A percentile compares a stretch with the other conserved stretches of the same genome.
phyloP scores from a whole-genome alignment of 2,797 vertebrate genomes.

The Kryptolebias ocellatus region DNA sequence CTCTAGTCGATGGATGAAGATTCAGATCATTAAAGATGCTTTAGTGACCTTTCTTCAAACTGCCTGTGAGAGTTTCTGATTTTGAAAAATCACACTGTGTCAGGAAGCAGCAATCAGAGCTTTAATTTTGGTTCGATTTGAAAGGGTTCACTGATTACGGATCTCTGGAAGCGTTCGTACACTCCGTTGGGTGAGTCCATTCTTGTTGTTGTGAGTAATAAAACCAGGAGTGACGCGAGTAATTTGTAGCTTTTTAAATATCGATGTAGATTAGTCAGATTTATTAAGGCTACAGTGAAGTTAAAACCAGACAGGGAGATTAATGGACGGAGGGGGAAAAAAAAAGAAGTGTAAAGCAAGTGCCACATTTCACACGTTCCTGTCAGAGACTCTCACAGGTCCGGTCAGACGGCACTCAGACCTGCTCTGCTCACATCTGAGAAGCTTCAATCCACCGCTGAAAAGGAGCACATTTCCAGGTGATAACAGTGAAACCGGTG shows the following conservation, averaged over 20 bases:
- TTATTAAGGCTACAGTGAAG: conserved; percentile 6
- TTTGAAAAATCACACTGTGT: no score
- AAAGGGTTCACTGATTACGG: no score
- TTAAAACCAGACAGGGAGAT: background rate
- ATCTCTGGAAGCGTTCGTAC: no score
- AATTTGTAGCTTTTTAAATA: background rate
- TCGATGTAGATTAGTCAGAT: background rate
- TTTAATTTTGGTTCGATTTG: no score
- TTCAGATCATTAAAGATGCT: no score
- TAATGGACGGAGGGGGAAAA: conserved; percentile 23
- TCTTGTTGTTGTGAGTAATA: no score
- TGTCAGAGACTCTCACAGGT: conserved; percentile 42
- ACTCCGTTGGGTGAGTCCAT: no score
- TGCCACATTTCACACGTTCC: conserved; percentile 71
- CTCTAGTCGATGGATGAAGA: no score
- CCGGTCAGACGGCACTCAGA: conserved; percentile 56
- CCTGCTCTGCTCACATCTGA: conserved; percentile 38
- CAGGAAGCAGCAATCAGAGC: no score
- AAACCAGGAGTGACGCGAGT: background rate
- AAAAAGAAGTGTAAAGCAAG: conserved; percentile 44
- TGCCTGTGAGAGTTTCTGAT: no score
- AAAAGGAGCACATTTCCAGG: conserved; percentile 62
- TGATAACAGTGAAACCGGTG: conserved; percentile 43
- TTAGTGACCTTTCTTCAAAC: no score
- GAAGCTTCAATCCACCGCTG: conserved; percentile 37